These are phyloP conservation scores for Megaceryle torquata DNA, from an alignment of 2,113 vertebrate species.

Conservation along the genomic window DNA sequence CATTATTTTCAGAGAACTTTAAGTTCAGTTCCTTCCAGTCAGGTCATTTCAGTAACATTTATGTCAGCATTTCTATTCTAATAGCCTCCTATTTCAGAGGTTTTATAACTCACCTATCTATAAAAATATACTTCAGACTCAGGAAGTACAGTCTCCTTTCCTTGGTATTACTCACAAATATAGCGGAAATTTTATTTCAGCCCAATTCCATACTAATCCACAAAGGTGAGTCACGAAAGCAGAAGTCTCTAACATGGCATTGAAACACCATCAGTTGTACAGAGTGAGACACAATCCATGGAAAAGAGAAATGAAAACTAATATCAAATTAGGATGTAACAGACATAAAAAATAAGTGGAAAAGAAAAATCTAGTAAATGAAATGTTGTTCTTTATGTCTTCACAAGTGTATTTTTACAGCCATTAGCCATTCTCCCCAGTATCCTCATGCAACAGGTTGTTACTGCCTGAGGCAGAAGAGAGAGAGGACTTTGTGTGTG, in stretches of 20 bases:
- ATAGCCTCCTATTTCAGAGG: neutral
- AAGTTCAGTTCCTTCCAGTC: neutral
- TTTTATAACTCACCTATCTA: neutral
- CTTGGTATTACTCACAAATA: neutral
- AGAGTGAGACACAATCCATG: neutral
- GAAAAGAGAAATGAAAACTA: neutral
- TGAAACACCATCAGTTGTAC: neutral
- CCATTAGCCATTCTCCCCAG: neutral
- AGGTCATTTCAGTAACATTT: neutral
- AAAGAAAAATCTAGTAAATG: neutral
- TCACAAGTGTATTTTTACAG: neutral
- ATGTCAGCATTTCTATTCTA: constrained; percentile 10
- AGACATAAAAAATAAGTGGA: neutral
- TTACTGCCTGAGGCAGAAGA: neutral
- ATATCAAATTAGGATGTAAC: neutral
- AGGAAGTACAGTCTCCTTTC: neutral
- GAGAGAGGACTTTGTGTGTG: neutral
- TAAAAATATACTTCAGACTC: neutral
- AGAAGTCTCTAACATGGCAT: neutral
- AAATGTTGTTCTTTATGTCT: neutral
- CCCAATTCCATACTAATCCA: neutral
- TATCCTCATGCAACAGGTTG: neutral
- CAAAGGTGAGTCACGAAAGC: neutral
- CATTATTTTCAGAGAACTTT: neutral
- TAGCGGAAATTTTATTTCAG: neutral